Evolutionary conservation across 2,888 invertebrate genomes (phyloP).

Genomic region (Empis livida): DNA sequence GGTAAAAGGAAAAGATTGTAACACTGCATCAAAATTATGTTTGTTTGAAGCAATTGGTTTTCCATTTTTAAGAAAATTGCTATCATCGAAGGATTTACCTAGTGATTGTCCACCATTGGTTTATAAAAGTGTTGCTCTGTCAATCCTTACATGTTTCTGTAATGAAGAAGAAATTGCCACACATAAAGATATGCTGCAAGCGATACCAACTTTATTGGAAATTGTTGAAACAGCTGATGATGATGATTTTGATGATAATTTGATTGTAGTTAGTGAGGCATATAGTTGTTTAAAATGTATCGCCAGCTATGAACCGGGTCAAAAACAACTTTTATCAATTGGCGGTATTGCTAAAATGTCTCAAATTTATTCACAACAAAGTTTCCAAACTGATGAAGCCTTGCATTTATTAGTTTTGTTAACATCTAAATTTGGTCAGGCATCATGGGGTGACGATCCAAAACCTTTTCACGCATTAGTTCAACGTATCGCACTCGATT

Average conservation of each 20-base stretch:
- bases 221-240: constrained; percentile 75
- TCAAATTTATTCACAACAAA: constrained; percentile 75
- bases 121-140: constrained; percentile 82
- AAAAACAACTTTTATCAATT: constrained; percentile 62
- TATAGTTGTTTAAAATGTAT: constrained; percentile 73
- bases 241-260: constrained; percentile 71
- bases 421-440: constrained; percentile 55
- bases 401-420: constrained; percentile 65
- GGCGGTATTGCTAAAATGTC: constrained; percentile 72
- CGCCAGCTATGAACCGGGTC: constrained; percentile 64
- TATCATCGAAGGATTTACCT: constrained; percentile 62
- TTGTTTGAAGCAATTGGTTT: constrained; percentile 85
- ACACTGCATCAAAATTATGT: constrained; percentile 58
- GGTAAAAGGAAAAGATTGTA: constrained; percentile 71
- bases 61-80: constrained; percentile 66
- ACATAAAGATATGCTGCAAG: constrained; percentile 70
- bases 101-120: constrained; percentile 80
- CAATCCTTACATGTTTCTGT: constrained; percentile 77
- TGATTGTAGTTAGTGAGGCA: constrained; percentile 76
- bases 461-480: constrained; percentile 70
- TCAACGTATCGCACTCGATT: constrained; percentile 72
- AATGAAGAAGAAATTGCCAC: constrained; percentile 65
- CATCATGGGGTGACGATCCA: constrained; percentile 65
- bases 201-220: constrained; percentile 69
- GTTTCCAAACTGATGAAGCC: constrained; percentile 82